Evolutionary conservation across 1,140 invertebrate species (phyloP).

Genomic region (Nebria ingens): DNA sequence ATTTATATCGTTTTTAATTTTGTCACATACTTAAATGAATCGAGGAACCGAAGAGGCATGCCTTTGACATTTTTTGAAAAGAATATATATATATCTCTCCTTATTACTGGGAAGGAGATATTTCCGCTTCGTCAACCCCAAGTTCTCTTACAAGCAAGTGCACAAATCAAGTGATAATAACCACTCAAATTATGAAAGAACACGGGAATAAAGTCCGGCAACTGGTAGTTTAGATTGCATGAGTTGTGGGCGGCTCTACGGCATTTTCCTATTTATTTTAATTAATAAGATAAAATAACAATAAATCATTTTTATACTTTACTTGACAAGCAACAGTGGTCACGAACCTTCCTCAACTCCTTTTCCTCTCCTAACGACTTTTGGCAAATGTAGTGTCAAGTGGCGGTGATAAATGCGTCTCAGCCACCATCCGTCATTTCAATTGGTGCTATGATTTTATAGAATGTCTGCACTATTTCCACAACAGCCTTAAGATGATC

Average conservation of each 20-base stretch:
- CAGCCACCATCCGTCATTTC: neutral
- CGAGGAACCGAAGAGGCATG: conserved; percentile 10
- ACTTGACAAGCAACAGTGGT: neutral
- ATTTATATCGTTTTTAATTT: neutral
- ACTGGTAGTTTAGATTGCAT: neutral
- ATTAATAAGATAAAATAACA: neutral
- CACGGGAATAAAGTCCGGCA: neutral
- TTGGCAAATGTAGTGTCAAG: neutral
- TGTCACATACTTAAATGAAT: conserved; percentile 8
- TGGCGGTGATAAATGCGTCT: neutral
- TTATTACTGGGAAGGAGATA: neutral
- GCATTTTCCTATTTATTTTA: neutral
- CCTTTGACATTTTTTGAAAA: neutral
- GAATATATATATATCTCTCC: conserved; percentile 3
- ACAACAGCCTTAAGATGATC: neutral
- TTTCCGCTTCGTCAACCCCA: neutral
- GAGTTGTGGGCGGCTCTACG: neutral
- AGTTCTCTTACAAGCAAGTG: neutral
- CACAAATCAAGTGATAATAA: neutral
- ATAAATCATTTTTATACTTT: neutral
- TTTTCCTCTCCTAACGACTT: neutral
- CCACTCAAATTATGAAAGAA: neutral
- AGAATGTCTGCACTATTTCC: neutral
- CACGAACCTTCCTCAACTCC: neutral
- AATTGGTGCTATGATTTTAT: neutral